Conservation (phyloP, 2,797 vertebrate genomes). For the Amniataba percoides region DNA sequence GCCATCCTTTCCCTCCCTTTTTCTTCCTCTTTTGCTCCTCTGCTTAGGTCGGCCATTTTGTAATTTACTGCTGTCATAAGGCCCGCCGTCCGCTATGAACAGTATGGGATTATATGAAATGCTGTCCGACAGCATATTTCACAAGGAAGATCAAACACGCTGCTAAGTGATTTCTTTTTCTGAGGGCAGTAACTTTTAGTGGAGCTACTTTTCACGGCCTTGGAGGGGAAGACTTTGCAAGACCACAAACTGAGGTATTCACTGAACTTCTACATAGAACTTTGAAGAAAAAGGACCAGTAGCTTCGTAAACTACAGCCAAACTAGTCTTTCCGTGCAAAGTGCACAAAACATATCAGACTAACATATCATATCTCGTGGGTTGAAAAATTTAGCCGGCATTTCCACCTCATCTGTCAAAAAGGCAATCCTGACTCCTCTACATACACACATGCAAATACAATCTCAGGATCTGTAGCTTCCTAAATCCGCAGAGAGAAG, state of each 20-base stretch:
- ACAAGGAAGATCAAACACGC: conserved; percentile 73
- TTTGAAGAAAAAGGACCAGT: conserved; percentile 20
- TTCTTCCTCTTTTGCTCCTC: conserved; percentile 53
- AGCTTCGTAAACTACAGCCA: conserved; percentile 41
- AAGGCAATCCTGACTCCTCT: conserved; percentile 20
- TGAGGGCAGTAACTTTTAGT: conserved; percentile 70
- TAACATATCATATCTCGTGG: conserved; percentile 19
- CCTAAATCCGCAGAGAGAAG: conserved; percentile 23
- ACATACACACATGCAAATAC: not conserved
- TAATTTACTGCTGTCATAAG: conserved; percentile 79
- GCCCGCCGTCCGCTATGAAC: conserved; percentile 65
- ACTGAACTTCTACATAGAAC: conserved; percentile 26
- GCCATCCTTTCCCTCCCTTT: conserved; percentile 62
- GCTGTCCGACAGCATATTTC: conserved; percentile 74
- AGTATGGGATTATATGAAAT: conserved; percentile 76
- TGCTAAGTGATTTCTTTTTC: conserved; percentile 77
- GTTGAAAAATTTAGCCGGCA: conserved; percentile 22
- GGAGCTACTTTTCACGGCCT: conserved; percentile 63
- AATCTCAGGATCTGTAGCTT: conserved; percentile 22
- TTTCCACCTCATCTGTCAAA: conserved; percentile 57
- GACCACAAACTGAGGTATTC: conserved; percentile 56
- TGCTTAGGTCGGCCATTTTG: conserved; percentile 74
- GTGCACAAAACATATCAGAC: conserved; percentile 24
- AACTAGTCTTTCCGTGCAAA: conserved; percentile 26
- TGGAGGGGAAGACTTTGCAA: conserved; percentile 59